Percentiles rank a stretch among this genome's conserved stretches.
Evolutionary conservation across 2,888 invertebrate genomes (phyloP).

Genomic region (Meandrusa payeni): DNA sequence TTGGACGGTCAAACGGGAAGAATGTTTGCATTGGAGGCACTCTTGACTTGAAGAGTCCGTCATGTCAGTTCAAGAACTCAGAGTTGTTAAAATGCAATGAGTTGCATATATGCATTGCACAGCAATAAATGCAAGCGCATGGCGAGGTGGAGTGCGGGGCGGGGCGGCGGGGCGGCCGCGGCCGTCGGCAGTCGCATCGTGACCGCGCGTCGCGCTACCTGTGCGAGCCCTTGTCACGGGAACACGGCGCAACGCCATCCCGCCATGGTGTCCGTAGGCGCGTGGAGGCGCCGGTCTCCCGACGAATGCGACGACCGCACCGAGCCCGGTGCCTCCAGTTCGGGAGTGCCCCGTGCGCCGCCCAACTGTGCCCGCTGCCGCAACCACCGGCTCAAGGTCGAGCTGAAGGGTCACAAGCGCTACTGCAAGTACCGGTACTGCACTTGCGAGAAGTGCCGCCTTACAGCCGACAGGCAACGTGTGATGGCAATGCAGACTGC

Average conservation of each 20-base stretch:
- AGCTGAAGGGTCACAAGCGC: constrained; percentile 94
- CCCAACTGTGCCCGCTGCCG: constrained; percentile 96
- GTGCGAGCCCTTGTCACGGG: constrained; percentile 30
- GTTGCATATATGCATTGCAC: constrained; percentile 47
- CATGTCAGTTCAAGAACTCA: too few species aligned
- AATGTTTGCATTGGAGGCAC: too few species aligned
- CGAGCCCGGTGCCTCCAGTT: constrained; percentile 75
- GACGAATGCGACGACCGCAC: constrained; percentile 74
- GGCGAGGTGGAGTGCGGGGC: constrained; percentile 50
- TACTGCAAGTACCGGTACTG: constrained; percentile 94
- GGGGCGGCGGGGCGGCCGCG: constrained; percentile 44
- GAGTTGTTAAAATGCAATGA: too few species aligned
- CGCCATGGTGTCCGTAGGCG: constrained; percentile 71
- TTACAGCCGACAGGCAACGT: constrained; percentile 92
- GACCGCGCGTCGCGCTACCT: constrained; percentile 69
- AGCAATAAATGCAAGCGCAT: constrained; percentile 67
- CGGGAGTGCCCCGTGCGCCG: constrained; percentile 87
- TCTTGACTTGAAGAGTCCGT: too few species aligned
- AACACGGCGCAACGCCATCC: constrained; percentile 49
- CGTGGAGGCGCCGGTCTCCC: constrained; percentile 72
- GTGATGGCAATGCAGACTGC: constrained; percentile 96
- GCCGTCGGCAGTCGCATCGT: constrained; percentile 62
- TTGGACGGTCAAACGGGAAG: too few species aligned
- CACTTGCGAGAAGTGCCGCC: constrained; percentile 91
- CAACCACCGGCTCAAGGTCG: constrained; percentile 93